Evolutionary conservation across 1,140 invertebrate species (phyloP), one percentile per base, ranked within the genome.

Genomic region (Akabosia matsudoensis): DNA sequence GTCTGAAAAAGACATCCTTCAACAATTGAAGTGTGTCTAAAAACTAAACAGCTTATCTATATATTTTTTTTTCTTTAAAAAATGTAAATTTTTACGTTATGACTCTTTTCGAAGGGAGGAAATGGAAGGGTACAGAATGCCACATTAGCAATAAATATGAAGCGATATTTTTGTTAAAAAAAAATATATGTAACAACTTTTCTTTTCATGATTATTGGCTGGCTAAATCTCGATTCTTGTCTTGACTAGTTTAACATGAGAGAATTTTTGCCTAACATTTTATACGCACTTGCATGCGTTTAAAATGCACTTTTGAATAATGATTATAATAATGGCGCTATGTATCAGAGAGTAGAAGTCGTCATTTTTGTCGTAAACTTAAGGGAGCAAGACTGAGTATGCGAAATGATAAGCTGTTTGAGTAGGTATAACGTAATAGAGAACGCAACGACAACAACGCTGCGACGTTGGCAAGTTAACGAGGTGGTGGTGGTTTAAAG

Each of bases 1-100:
- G 13, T 56, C 54, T 56, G 61, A 67, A 67, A 67, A 56, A 67
- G 24, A 28, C 61, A 67, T 67, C 61, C 61, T 67, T 67, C 61
- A 67, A 67, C 61, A 67, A 67, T 67, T 67, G 61, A 67, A 30
- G 61, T 22, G 24, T 67, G 28, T 30, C 61, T 67, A 61, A 56
- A 56, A 56, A 56, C 22, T 24, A 56, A 56, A 24, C 24, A 56
- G n/a, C 54, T 45, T 18, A 10, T 18, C 37, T 10, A 10, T 56
- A 56, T 4, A 24, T 13, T 13, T 22, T 56, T 3, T 22, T 61
- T 22, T 7, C 24, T 61, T 61, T 16, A 61, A 24, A n/a, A 61
- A 61, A 61, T n/a, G 14, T 61, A 61, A 61, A 24, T 61, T 7
- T 22, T 61, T 22, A n/a, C 54, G 7, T 24, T 24, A 61, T n/a